Conservation (phyloP, 2,113 vertebrate genomes). For the Callipepla californica region DNA sequence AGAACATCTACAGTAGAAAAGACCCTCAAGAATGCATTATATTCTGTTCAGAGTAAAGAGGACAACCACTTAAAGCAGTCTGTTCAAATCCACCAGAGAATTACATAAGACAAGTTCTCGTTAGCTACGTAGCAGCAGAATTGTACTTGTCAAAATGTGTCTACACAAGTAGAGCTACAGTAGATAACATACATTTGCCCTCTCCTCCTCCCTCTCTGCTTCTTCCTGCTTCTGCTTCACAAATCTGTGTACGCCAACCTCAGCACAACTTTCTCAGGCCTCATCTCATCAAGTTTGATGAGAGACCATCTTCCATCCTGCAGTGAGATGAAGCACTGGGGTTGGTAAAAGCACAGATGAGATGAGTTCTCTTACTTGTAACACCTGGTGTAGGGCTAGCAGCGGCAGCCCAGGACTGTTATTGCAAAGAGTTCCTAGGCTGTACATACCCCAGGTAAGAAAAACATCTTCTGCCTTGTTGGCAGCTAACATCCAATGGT, state of each 20-base stretch:
- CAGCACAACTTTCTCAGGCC: background rate
- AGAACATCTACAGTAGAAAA: background rate
- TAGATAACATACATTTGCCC: background rate
- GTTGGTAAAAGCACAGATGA: background rate
- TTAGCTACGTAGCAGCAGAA: background rate
- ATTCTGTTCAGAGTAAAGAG: background rate
- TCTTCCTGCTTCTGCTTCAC: background rate
- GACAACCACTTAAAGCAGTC: background rate
- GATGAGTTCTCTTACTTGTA: background rate
- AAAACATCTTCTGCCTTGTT: background rate
- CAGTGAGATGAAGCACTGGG: background rate
- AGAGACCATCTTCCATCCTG: background rate
- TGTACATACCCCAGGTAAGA: background rate
- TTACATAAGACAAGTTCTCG: background rate
- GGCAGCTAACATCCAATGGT: background rate
- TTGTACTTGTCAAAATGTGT: background rate
- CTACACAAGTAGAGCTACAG: background rate
- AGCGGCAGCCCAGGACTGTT: background rate
- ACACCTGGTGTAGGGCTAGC: background rate
- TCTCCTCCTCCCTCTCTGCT: background rate
- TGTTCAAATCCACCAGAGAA: background rate
- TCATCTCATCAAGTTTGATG: background rate
- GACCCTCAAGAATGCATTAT: background rate
- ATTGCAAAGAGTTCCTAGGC: background rate
- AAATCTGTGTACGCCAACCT: background rate